Conservation (phyloP, 2,888 invertebrate species). For the Meliscaeva auricollis region DNA sequence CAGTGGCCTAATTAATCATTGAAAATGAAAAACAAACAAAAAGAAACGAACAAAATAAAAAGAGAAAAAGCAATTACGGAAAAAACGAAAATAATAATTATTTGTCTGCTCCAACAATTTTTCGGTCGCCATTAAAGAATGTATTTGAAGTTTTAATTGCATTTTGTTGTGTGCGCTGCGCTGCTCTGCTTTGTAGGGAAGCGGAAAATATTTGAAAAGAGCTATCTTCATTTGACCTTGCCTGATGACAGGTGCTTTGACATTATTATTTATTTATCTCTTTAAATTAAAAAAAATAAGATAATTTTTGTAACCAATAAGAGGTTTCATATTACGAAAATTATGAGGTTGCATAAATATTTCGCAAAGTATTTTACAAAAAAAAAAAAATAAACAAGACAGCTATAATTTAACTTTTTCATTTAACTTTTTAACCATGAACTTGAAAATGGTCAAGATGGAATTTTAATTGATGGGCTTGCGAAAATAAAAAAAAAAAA, state of each 20-base stretch:
- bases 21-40: slow-evolving; percentile 6
- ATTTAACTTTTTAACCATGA: slow-evolving; percentile 7
- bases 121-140: background rate
- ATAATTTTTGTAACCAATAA: slow-evolving; percentile 13
- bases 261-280: slow-evolving; percentile 5
- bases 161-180: too few relatives aligned
- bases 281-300: background rate
- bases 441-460: slow-evolving; percentile 16
- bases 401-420: background rate
- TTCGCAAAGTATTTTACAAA: background rate
- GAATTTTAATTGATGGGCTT: background rate
- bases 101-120: slow-evolving; percentile 40
- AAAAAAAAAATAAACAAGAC: background rate
- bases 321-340: slow-evolving; percentile 18
- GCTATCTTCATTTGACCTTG: slow-evolving; percentile 30
- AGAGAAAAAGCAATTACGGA: slow-evolving; percentile 21
- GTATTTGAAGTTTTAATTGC: slow-evolving; percentile 6
- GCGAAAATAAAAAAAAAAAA: background rate
- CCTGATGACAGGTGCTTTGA: slow-evolving; percentile 31
- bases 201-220: background rate
- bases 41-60: slow-evolving; percentile 13
- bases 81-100: slow-evolving; percentile 22
- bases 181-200: slow-evolving; percentile 18
- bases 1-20: slow-evolving; percentile 54
- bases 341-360: slow-evolving; percentile 25